Percentiles rank a stretch among this genome's conserved stretches.
phyloP scores from a whole-genome alignment of 1,140 invertebrate species.

The Neodiprion fabricii region DNA sequence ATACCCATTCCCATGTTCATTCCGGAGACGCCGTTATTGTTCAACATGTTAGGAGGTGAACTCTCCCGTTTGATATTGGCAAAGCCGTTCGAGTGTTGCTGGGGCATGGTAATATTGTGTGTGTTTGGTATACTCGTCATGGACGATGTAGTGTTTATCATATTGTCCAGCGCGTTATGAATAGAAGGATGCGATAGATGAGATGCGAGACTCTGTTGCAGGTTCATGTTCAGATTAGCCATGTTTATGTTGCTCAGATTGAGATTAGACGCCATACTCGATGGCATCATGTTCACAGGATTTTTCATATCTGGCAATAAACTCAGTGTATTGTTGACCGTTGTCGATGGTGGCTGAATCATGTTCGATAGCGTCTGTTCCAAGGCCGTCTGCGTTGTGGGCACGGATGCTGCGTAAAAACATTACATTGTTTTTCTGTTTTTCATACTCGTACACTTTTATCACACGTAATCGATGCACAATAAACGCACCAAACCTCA shows the following conservation, averaged over 20 bases:
- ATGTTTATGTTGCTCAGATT: conserved; percentile 49
- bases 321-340: conserved; percentile 45
- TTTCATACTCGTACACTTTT: no score
- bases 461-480: no score
- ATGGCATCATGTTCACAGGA: conserved; percentile 49
- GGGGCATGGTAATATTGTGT: conserved; percentile 44
- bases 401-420: conserved; percentile 36
- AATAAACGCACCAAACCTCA: no score
- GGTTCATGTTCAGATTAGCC: conserved; percentile 47
- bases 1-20: conserved; percentile 56
- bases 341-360: conserved; percentile 44
- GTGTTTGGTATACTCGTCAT: conserved; percentile 48
- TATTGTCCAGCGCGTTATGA: conserved; percentile 53
- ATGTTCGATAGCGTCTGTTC: conserved; percentile 49
- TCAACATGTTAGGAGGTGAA: conserved; percentile 60
- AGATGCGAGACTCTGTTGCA: conserved; percentile 44
- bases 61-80: conserved; percentile 59
- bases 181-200: conserved; percentile 40
- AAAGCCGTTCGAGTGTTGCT: conserved; percentile 60
- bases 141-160: conserved; percentile 43
- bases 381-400: conserved; percentile 45
- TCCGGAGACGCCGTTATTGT: conserved; percentile 59
- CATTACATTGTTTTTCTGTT: not conserved
- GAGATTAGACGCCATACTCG: conserved; percentile 46
- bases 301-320: conserved; percentile 51